These are phyloP conservation scores for Nomada ferruginata DNA, from an alignment of 2,888 invertebrate species.

Conservation along the genomic window DNA sequence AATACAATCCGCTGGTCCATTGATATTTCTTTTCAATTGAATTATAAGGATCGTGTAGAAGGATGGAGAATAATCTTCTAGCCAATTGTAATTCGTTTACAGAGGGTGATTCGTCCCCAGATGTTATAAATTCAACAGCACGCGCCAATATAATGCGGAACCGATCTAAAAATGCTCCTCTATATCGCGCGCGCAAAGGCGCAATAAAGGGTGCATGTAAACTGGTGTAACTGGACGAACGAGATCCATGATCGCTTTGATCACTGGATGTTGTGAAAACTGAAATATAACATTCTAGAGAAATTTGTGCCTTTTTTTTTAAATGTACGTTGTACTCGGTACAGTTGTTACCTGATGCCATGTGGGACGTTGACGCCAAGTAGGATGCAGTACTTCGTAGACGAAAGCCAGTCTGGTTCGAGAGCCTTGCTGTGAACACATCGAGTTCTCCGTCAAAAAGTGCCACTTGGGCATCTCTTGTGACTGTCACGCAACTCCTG, in stretches of 20 bases:
- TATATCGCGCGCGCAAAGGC: constrained; percentile 76
- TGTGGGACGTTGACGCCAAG: constrained; percentile 79
- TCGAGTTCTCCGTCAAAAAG: constrained; percentile 86
- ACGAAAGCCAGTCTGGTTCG: constrained; percentile 79
- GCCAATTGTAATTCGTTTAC: constrained; percentile 83
- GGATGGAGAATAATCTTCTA: constrained; percentile 85
- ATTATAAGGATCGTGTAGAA: constrained; percentile 84
- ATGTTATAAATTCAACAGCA: constrained; percentile 85
- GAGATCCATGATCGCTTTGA: constrained; percentile 81
- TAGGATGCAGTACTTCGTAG: constrained; percentile 81
- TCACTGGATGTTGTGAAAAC: constrained; percentile 82
- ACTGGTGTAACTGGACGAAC: constrained; percentile 80
- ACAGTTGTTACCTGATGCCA: constrained; percentile 75
- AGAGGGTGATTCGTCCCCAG: constrained; percentile 76
- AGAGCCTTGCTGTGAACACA: constrained; percentile 82
- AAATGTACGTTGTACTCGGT: background rate
- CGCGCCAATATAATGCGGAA: constrained; percentile 85
- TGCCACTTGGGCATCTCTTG: constrained; percentile 85
- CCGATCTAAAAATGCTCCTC: constrained; percentile 85
- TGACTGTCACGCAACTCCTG: constrained; percentile 81
- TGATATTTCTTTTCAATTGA: constrained; percentile 79
- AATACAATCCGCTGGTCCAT: constrained; percentile 82
- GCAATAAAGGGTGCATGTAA: constrained; percentile 70
- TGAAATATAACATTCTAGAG: constrained; percentile 43
- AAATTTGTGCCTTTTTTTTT: background rate